A percentile compares a stretch with the other conserved stretches of the same genome.
Conservation (phyloP, 2,888 invertebrate species). For the Tinea pellionella region DNA sequence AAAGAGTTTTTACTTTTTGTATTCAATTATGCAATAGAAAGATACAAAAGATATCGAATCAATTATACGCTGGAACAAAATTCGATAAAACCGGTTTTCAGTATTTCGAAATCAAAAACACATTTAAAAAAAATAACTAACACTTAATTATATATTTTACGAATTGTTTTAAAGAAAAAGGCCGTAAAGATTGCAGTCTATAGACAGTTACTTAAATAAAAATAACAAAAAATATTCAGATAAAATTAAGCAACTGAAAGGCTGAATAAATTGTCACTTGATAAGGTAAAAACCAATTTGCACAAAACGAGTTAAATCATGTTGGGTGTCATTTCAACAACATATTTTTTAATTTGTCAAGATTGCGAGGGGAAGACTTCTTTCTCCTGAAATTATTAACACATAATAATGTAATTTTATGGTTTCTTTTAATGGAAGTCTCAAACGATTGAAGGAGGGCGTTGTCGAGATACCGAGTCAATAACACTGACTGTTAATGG, state of each 20-base stretch:
- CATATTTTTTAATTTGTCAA: slow-evolving; percentile 47
- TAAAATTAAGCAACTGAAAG: slow-evolving; percentile 36
- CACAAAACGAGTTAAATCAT: neutral
- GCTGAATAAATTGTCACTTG: slow-evolving; percentile 28
- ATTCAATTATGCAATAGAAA: neutral
- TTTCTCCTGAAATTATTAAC: slow-evolving; percentile 64
- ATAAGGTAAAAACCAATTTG: slow-evolving; percentile 39
- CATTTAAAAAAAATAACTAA: neutral
- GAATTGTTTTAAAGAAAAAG: neutral
- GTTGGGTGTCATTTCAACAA: slow-evolving; percentile 26
- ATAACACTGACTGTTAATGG: slow-evolving; percentile 62
- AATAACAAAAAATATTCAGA: neutral
- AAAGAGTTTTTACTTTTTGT: neutral
- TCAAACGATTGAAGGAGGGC: slow-evolving; percentile 48
- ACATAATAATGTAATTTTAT: slow-evolving; percentile 69
- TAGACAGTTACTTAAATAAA: neutral
- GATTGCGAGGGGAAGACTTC: slow-evolving; percentile 34
- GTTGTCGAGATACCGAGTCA: slow-evolving; percentile 48
- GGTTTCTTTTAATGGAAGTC: slow-evolving; percentile 63
- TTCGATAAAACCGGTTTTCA: neutral
- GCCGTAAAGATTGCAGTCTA: neutral
- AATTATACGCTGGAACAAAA: neutral
- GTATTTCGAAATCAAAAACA: neutral
- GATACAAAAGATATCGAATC: neutral
- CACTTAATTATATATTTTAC: neutral